A percentile compares a stretch with the other conserved stretches of the same genome.
Evolutionary conservation across 2,888 invertebrate genomes (phyloP).

Genomic region (Tridacna crocea): DNA sequence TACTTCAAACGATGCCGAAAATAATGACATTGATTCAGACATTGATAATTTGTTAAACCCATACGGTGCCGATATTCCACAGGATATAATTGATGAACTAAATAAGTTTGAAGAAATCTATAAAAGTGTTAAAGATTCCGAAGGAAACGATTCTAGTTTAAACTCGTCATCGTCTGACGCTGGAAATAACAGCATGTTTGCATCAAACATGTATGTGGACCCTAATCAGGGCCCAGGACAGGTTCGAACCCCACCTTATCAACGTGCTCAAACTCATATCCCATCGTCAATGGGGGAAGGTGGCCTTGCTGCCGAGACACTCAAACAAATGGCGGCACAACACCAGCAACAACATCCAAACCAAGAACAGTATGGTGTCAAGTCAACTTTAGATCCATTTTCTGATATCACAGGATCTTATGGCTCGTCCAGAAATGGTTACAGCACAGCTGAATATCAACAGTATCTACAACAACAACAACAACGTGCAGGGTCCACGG

Average conservation of each 20-base stretch:
- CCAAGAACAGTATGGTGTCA: conserved; percentile 66
- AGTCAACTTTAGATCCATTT: conserved; percentile 72
- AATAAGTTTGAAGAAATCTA: conserved; percentile 76
- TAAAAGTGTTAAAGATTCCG: conserved; percentile 70
- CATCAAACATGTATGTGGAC: conserved; percentile 60
- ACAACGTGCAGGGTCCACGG: conserved; percentile 41
- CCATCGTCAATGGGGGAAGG: conserved; percentile 71
- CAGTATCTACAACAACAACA: conserved; percentile 31
- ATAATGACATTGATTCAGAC: conserved; percentile 71
- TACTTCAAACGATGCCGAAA: conserved; percentile 62
- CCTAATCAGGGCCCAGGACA: conserved; percentile 63
- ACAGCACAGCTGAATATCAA: conserved; percentile 46
- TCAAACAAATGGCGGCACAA: conserved; percentile 98
- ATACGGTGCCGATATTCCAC: conserved; percentile 86
- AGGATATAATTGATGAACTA: conserved; percentile 73
- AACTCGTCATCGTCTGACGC: conserved; percentile 49
- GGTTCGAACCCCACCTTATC: conserved; percentile 64
- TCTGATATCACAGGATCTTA: conserved; percentile 58
- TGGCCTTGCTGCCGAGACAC: conserved; percentile 96
- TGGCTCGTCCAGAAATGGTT: conserved; percentile 56
- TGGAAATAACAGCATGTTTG: conserved; percentile 62
- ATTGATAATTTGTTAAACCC: conserved; percentile 87
- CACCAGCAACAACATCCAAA: conserved; percentile 86
- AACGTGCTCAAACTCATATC: conserved; percentile 46
- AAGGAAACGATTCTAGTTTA: conserved; percentile 63